Conservation (phyloP, 2,797 vertebrate genomes). For the Emys orbicularis region DNA sequence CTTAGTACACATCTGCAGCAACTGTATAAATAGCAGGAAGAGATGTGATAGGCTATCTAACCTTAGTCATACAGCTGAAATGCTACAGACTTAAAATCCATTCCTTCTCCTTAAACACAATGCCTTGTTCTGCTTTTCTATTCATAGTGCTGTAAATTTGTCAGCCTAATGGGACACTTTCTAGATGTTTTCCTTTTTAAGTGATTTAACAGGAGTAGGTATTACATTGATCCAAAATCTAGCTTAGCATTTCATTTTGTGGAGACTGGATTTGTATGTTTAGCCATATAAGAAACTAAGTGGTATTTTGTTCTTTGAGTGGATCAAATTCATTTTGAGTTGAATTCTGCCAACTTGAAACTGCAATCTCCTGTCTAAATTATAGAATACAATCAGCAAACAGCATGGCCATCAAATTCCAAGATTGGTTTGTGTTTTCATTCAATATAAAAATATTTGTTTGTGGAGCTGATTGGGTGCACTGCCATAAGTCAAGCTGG, state of each 20-base stretch:
- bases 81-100: constrained; percentile 65
- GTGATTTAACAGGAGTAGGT: constrained; percentile 78
- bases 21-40: constrained; percentile 67
- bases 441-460: not conserved
- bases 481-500: not conserved
- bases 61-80: constrained; percentile 70
- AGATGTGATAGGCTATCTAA: constrained; percentile 60
- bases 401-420: not conserved
- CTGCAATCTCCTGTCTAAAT: not conserved
- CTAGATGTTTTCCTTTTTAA: constrained; percentile 83
- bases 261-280: constrained; percentile 63
- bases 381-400: not conserved
- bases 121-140: constrained; percentile 66
- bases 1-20: constrained; percentile 43
- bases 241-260: constrained; percentile 69
- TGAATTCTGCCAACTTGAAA: constrained; percentile 35
- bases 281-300: constrained; percentile 47
- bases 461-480: not conserved
- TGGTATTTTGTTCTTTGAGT: constrained; percentile 43
- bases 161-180: constrained; percentile 84
- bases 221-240: constrained; percentile 81
- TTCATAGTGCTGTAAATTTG: constrained; percentile 79
- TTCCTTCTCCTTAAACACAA: constrained; percentile 71
- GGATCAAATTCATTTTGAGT: constrained; percentile 51
- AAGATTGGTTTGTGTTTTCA: not conserved